Conservation (phyloP, 35 echinoderm and acorn worm species). For the Ophioderma brevispina region DNA sequence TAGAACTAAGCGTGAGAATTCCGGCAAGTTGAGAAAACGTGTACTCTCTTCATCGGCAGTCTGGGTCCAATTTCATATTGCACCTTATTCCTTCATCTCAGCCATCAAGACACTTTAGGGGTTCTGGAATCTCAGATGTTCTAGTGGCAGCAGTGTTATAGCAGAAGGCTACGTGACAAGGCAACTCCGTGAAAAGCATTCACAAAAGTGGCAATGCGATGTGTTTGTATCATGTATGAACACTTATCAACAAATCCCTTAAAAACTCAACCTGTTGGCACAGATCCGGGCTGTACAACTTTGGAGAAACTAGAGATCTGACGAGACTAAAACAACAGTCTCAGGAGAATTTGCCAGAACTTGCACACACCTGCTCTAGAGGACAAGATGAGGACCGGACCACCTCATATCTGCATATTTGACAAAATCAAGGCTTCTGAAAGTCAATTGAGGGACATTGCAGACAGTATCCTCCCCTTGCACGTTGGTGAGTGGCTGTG, state of each 20-base stretch:
- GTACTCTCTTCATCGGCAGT: no score
- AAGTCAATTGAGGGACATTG: background rate
- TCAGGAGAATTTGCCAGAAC: background rate
- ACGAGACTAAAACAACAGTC: background rate
- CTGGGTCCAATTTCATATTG: conserved; percentile 68
- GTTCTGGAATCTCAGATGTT: conserved; percentile 20
- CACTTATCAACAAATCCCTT: background rate
- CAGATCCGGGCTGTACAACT: background rate
- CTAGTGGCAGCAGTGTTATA: conserved; percentile 42
- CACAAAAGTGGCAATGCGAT: background rate
- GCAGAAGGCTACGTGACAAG: background rate
- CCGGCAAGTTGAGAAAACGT: conserved; percentile 20
- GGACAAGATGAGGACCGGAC: no score
- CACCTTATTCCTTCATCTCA: conserved; percentile 71
- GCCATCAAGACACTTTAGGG: conserved; percentile 38
- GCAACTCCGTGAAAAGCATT: conserved; percentile 26
- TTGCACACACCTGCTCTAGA: conserved; percentile 7
- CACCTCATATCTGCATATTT: no score
- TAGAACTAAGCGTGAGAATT: conserved; percentile 21
- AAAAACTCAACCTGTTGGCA: background rate
- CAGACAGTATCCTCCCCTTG: conserved; percentile 25
- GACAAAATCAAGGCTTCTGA: background rate
- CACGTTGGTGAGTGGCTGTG: conserved; percentile 44
- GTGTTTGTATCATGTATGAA: conserved; percentile 3
- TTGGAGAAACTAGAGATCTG: background rate